Conservation (phyloP, 2,113 vertebrate species). For the Plotosus lineatus region DNA sequence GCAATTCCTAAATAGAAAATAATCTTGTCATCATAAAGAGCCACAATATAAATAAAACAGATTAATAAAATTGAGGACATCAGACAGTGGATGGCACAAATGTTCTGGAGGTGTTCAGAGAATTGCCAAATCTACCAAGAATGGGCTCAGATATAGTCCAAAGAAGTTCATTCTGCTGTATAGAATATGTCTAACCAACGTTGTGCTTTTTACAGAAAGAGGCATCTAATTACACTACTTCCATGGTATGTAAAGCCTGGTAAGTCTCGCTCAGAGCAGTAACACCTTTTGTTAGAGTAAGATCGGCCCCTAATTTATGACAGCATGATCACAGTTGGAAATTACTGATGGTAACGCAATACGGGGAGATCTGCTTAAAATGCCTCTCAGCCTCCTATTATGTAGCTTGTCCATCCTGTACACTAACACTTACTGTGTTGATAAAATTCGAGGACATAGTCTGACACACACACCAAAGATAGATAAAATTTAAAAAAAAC, state of each 20-base stretch:
- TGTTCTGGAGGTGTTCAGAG: conserved; percentile 5
- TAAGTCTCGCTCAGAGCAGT: conserved; percentile 43
- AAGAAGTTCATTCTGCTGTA: no score
- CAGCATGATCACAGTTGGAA: conserved; percentile 59
- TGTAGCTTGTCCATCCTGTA: conserved; percentile 64
- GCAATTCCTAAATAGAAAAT: background rate
- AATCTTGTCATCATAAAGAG: conserved; percentile 5
- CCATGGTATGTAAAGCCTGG: conserved; percentile 29
- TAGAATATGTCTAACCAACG: no score
- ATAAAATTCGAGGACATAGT: conserved; percentile 58
- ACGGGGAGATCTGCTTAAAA: conserved; percentile 61
- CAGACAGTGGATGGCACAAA: conserved; percentile 32
- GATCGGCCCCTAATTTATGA: conserved; percentile 62
- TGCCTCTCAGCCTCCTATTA: conserved; percentile 58
- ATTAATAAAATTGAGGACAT: conserved; percentile 39
- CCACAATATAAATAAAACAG: background rate
- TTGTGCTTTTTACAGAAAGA: no score
- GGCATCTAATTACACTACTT: conserved; percentile 47
- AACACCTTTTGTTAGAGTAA: conserved; percentile 58
- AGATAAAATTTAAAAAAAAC: no score
- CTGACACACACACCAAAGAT: no score
- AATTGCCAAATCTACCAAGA: conserved; percentile 51
- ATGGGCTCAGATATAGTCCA: no score
- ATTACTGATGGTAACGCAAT: conserved; percentile 64
- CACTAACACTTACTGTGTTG: conserved; percentile 62